These are phyloP conservation scores for Selene dorsalis DNA, from an alignment of 2,797 vertebrate genomes.

Conservation along the genomic window DNA sequence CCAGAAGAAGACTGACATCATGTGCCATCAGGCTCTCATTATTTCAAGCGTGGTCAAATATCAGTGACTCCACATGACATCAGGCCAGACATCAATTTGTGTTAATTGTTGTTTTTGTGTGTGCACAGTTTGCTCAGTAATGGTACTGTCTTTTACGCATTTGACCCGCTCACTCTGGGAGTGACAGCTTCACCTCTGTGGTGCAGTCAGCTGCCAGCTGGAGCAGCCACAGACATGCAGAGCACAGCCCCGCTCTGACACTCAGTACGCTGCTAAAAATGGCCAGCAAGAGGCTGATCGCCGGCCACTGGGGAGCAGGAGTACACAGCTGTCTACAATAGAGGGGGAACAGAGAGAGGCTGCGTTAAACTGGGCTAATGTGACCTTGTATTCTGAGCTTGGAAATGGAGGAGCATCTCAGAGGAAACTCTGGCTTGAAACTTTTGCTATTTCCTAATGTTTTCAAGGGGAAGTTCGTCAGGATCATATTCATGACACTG, in stretches of 20 bases:
- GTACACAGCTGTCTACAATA: conserved; percentile 75
- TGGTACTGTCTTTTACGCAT: conserved; percentile 32
- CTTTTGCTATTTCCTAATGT: conserved; percentile 32
- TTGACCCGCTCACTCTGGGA: conserved; percentile 57
- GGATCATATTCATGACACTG: not conserved
- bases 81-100: not conserved
- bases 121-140: not conserved
- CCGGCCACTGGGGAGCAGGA: conserved; percentile 67
- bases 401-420: conserved; percentile 9
- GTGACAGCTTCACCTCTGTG: conserved; percentile 66
- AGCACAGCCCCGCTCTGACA: conserved; percentile 59
- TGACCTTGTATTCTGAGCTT: conserved; percentile 70
- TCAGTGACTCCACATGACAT: not conserved
- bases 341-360: conserved; percentile 59
- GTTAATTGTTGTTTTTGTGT: conserved; percentile 2
- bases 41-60: not conserved
- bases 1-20: not conserved
- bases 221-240: conserved; percentile 65
- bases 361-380: conserved; percentile 72
- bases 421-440: conserved; percentile 49
- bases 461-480: conserved; percentile 3
- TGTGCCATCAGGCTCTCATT: not conserved
- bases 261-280: conserved; percentile 74
- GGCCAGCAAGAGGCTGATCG: conserved; percentile 72
- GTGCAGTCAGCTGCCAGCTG: conserved; percentile 70